Evolutionary conservation across 2,797 vertebrate genomes (phyloP).

Genomic region (Fratercula arctica): DNA sequence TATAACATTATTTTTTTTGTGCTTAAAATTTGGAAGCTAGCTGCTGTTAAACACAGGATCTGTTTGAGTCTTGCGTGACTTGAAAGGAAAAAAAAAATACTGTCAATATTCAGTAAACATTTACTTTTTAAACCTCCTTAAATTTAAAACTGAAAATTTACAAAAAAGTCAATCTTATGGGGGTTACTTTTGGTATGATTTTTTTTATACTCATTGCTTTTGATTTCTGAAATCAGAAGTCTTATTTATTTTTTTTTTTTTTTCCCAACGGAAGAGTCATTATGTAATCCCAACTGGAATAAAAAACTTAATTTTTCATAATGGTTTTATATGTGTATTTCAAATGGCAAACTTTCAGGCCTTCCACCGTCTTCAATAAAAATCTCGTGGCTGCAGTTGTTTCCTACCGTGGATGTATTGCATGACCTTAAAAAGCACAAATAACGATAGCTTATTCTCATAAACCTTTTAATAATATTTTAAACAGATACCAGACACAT

Average conservation of each 20-base stretch:
- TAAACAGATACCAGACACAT: not conserved
- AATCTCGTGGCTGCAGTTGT: not conserved
- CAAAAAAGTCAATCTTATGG: not conserved
- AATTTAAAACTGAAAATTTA: not conserved
- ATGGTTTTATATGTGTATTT: not conserved
- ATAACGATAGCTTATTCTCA: not conserved
- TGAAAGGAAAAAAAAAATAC: not conserved
- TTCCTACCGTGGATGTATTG: not conserved
- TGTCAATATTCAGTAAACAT: not conserved
- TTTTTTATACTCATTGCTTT: not conserved
- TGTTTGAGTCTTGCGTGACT: not conserved
- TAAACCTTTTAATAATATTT: constrained; percentile 5
- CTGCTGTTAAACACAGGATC: not conserved
- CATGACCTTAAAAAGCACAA: not conserved
- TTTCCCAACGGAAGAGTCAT: not conserved
- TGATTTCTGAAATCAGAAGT: not conserved
- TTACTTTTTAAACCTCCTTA: not conserved
- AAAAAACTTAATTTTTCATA: not conserved
- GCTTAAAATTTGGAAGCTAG: not conserved
- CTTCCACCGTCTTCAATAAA: not conserved
- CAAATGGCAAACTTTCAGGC: not conserved
- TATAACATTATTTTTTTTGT: not conserved
- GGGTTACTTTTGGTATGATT: accelerated
- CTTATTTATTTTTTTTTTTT: not conserved
- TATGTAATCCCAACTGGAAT: not conserved